Evolutionary conservation across 2,888 invertebrate species (phyloP), one percentile per base, ranked within the genome.

Genomic region (Dorcus parallelipipedus): DNA sequence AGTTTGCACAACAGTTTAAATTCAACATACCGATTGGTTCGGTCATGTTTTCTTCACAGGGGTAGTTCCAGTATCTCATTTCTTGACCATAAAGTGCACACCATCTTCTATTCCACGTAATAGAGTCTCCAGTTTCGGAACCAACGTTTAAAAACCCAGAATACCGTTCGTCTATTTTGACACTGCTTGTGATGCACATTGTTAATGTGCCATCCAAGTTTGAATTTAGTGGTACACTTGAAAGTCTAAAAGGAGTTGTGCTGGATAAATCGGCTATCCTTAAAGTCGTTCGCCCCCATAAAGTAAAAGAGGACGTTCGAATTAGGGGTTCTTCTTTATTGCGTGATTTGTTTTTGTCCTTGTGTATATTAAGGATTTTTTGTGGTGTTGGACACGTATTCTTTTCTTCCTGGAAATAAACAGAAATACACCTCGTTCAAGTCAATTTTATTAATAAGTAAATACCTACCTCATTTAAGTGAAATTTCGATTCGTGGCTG

Each of bases 51-150:
- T 71, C 73, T 54, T 79, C 79, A 26, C 74, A 71, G 2, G 81
- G 82, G 70, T 81, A 80, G 54, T 80, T 79, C 82, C 82, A 83
- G 41, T 80, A 79, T 39, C 71, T 67, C 2, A 83, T 63, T 0
- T 66, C 63, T 9, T 78, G 71, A 0, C 79, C 80, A 38, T 78
- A 72, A 3, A 84, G 69, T 7, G 76, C 73, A 67, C 82, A 83
- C 82, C 83, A 84, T 52, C 80, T 73, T 0, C 80, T 77, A 70
- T 82, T 83, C 83, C 83, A 83, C 43, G 72, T 72, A 2, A 67
- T 53, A 20, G 77, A 74, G 3, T 71, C 68, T 2, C 73, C 76
- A 0, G 63, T 64, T 23, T 79, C 76, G 49, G 79, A 76, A 14
- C 81, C 79, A 9, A 82, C 76, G 54, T 80, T 81, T 1, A 84